Evolutionary conservation across 1,140 invertebrate species (phyloP).

Genomic region (Bombus sylvicola): DNA sequence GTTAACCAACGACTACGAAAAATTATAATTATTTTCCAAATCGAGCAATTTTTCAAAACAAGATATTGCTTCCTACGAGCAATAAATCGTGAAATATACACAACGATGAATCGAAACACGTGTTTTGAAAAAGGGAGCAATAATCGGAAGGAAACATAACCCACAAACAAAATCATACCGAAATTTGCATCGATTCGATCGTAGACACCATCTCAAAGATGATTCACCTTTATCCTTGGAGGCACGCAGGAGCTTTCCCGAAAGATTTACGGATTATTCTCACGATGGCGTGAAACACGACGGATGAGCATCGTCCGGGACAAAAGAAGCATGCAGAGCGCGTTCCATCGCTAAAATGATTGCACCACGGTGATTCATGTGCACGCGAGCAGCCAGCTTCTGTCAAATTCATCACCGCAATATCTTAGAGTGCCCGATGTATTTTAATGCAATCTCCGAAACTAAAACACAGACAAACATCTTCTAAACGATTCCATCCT

Average conservation of each 20-base stretch:
- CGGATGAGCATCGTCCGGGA: neutral
- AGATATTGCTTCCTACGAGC: too few relatives aligned
- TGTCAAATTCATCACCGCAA: slow-evolving; percentile 43
- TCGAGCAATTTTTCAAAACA: too few relatives aligned
- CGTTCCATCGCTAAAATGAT: slow-evolving; percentile 30
- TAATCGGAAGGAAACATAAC: too few relatives aligned
- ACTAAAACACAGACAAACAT: neutral
- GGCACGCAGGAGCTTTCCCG: neutral
- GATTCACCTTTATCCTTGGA: neutral
- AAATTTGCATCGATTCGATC: neutral
- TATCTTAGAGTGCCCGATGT: slow-evolving; percentile 54
- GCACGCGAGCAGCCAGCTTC: neutral
- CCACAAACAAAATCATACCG: neutral
- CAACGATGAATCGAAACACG: neutral
- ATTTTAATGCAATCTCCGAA: slow-evolving; percentile 54
- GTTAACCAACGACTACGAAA: too few relatives aligned
- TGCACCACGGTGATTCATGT: slow-evolving; percentile 28
- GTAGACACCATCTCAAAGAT: neutral
- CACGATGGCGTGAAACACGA: neutral
- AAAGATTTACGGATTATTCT: slow-evolving; percentile 28
- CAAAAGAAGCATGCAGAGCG: slow-evolving; percentile 6
- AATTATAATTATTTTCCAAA: too few relatives aligned
- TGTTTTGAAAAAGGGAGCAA: neutral
- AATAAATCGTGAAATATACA: too few relatives aligned
- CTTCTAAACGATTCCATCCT: neutral